These are phyloP conservation scores for Ornithoptera priamus DNA, from an alignment of 2,888 invertebrate genomes.

Conservation along the genomic window DNA sequence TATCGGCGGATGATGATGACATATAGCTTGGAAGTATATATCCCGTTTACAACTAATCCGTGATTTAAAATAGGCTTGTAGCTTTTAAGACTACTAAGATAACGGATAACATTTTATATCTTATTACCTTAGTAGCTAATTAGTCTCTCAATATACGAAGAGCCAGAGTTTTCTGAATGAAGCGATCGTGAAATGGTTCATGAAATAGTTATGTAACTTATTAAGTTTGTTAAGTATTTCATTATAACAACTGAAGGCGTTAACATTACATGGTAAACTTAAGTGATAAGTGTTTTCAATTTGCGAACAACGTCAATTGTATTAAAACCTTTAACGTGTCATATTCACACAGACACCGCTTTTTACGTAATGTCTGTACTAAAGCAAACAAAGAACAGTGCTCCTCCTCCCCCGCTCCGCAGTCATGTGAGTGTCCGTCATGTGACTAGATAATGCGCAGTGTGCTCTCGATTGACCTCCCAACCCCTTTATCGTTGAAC, in stretches of 20 bases:
- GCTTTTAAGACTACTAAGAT: too few relatives aligned
- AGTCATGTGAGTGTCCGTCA: slow-evolving; percentile 34
- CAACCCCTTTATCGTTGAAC: slow-evolving; percentile 40
- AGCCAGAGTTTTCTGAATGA: too few relatives aligned
- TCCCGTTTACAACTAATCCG: too few relatives aligned
- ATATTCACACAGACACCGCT: background rate
- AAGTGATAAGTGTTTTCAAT: slow-evolving; percentile 6
- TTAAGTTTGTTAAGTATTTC: too few relatives aligned
- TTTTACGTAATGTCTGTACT: slow-evolving; percentile 7
- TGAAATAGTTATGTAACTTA: too few relatives aligned
- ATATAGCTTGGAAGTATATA: too few relatives aligned
- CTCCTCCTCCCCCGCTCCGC: slow-evolving; percentile 9
- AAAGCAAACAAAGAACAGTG: slow-evolving; percentile 31
- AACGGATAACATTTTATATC: too few relatives aligned
- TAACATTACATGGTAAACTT: background rate
- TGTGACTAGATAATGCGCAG: slow-evolving; percentile 33
- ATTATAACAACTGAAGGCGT: background rate
- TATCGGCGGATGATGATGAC: too few relatives aligned
- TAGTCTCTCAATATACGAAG: too few relatives aligned
- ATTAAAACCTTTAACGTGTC: background rate
- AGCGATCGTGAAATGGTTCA: too few relatives aligned
- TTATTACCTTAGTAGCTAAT: too few relatives aligned
- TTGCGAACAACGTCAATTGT: slow-evolving; percentile 4
- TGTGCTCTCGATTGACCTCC: slow-evolving; percentile 33
- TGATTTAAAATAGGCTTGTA: too few relatives aligned